These are phyloP conservation scores for Pteropus alecto DNA, from an alignment of 2,113 vertebrate genomes.

Conservation along the genomic window DNA sequence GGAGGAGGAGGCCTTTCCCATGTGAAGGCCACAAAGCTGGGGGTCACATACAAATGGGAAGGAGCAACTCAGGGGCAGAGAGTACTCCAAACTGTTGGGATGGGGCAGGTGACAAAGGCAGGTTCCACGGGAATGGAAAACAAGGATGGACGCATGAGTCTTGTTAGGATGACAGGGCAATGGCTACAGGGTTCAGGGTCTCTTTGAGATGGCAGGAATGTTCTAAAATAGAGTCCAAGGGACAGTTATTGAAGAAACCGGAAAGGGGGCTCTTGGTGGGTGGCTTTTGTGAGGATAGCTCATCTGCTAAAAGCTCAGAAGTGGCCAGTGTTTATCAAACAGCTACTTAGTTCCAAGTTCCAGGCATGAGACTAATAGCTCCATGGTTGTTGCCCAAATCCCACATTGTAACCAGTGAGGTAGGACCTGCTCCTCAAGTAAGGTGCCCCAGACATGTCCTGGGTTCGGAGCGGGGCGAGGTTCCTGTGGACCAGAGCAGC, in stretches of 20 bases:
- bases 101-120: background rate
- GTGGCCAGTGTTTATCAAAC: background rate
- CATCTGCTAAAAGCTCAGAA: background rate
- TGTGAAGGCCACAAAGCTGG: background rate
- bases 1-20: background rate
- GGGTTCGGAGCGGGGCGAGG: rapidly evolving
- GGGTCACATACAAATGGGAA: background rate
- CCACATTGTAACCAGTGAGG: background rate
- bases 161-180: background rate
- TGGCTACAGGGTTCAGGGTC: background rate
- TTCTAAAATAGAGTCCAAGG: background rate
- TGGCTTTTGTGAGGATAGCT: background rate
- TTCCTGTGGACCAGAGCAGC: background rate
- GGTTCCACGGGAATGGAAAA: background rate
- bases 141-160: background rate
- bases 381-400: background rate
- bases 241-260: background rate
- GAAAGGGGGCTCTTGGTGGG: no score
- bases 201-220: background rate
- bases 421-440: background rate
- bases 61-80: background rate
- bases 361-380: background rate
- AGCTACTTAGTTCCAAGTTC: background rate
- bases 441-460: background rate
- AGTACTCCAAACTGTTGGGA: background rate